Evolutionary conservation across 1,140 invertebrate genomes (phyloP).

Genomic region (Sycophila sp.): DNA sequence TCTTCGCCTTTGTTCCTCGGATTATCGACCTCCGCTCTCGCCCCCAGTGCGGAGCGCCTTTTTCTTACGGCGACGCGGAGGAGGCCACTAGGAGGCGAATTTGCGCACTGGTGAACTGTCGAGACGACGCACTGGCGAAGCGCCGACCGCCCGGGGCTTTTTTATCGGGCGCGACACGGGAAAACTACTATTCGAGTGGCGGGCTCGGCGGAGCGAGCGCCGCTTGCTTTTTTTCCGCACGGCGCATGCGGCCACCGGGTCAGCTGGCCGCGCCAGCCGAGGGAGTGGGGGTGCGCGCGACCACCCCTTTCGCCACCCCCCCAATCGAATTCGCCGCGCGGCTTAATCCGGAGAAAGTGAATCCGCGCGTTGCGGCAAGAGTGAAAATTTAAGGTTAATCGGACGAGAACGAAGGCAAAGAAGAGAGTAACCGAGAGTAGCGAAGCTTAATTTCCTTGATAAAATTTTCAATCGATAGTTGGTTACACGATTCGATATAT

Average conservation of each 20-base stretch:
- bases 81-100: too few species aligned
- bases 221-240: conserved; percentile 50
- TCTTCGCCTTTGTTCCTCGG: too few species aligned
- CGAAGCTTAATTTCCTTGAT: too few species aligned
- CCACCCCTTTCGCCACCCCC: not conserved
- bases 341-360: conserved; percentile 44
- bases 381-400: conserved; percentile 16
- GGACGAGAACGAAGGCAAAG: not conserved
- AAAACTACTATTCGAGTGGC: conserved; percentile 49
- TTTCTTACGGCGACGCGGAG: not conserved
- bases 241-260: conserved; percentile 53
- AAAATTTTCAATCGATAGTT: too few species aligned
- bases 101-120: too few species aligned
- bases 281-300: not conserved
- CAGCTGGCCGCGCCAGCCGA: conserved; percentile 17
- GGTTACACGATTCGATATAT: too few species aligned
- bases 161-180: conserved; percentile 56
- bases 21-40: too few species aligned
- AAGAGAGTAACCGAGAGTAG: too few species aligned
- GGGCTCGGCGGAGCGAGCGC: conserved; percentile 40
- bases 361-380: conserved; percentile 4
- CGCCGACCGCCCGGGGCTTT: too few species aligned
- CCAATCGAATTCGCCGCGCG: conserved; percentile 26
- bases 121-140: too few species aligned
- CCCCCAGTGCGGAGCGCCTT: too few species aligned